Conservation (phyloP, 2,797 vertebrate species). For the Fringilla coelebs region DNA sequence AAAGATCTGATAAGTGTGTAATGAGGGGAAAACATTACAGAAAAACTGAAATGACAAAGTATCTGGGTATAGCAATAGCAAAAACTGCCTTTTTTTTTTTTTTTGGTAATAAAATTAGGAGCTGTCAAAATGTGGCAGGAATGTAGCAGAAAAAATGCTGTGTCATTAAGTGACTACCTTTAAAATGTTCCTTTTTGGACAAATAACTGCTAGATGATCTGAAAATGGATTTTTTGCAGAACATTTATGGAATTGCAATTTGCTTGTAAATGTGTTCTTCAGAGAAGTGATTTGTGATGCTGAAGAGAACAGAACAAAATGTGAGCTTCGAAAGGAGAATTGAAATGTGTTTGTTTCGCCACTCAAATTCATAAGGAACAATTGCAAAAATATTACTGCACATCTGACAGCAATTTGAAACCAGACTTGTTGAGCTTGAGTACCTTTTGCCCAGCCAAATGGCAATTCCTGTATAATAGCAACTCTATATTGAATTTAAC, state of each 20-base stretch:
- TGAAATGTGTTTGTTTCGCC: neutral
- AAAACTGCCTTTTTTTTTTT: neutral
- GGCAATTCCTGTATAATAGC: neutral
- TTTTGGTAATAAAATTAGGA: neutral
- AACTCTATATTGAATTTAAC: neutral
- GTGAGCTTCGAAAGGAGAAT: neutral
- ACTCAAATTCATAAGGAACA: neutral
- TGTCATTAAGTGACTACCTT: neutral
- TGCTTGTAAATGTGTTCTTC: neutral
- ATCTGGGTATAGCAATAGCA: neutral
- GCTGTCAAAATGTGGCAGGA: neutral
- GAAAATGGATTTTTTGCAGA: neutral
- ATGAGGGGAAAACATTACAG: neutral
- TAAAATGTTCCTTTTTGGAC: neutral
- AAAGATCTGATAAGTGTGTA: neutral
- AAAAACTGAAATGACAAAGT: neutral
- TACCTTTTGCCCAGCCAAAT: neutral
- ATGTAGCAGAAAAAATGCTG: rapidly evolving
- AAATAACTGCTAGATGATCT: neutral
- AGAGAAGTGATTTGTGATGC: neutral
- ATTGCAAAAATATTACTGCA: neutral
- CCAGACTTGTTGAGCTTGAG: neutral
- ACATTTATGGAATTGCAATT: neutral
- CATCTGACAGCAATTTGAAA: neutral
- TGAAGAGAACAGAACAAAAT: neutral